A percentile compares a stretch with the other conserved stretches of the same genome.
These are phyloP conservation scores for Drosophila lacertosa DNA, from an alignment of 1,140 invertebrate genomes.

Conservation along the genomic window DNA sequence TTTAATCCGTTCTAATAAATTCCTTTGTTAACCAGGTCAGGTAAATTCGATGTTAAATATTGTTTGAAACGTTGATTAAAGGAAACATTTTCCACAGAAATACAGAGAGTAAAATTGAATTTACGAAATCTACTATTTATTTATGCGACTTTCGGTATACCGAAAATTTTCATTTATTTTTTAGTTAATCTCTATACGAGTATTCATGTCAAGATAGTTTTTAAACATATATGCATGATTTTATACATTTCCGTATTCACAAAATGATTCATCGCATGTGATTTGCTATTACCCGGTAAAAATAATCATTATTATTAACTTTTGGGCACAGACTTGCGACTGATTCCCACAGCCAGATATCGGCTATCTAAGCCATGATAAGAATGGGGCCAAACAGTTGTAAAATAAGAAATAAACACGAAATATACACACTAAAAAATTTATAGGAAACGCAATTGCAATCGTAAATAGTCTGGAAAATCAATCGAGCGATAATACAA, in stretches of 20 bases:
- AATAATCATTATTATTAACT: neutral
- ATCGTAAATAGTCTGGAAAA: slow-evolving; percentile 9
- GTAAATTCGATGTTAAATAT: too few species aligned
- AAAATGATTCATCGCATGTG: slow-evolving; percentile 6
- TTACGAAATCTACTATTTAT: too few species aligned
- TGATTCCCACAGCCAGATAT: neutral
- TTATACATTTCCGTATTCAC: neutral
- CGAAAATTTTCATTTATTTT: too few species aligned
- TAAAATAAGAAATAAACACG: neutral
- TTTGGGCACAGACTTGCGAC: neutral
- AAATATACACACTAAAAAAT: neutral
- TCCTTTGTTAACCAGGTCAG: too few species aligned
- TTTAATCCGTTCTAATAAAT: too few species aligned
- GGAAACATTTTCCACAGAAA: too few species aligned
- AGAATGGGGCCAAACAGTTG: neutral
- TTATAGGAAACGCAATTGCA: slow-evolving; percentile 5
- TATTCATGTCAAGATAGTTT: neutral
- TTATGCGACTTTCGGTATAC: too few species aligned
- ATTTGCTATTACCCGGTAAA: slow-evolving; percentile 2
- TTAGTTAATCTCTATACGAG: too few species aligned
- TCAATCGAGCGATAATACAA: neutral
- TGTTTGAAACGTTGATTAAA: too few species aligned
- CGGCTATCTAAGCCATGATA: slow-evolving; percentile 4
- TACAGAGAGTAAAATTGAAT: too few species aligned
- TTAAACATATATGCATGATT: neutral